Evolutionary conservation across 2,888 invertebrate species (phyloP).

Genomic region (Cephonodes hylas): DNA sequence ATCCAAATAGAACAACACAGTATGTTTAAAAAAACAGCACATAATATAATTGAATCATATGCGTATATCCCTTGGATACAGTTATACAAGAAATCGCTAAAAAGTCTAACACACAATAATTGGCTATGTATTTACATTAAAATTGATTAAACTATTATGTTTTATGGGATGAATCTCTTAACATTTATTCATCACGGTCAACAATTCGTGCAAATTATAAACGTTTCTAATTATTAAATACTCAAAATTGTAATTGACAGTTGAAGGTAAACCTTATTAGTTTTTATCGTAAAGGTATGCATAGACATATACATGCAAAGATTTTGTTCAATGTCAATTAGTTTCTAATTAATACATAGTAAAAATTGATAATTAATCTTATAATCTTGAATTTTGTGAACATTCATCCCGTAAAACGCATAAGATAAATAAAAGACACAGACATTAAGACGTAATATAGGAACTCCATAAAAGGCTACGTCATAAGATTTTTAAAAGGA

Average conservation of each 20-base stretch:
- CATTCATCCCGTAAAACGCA: not conserved
- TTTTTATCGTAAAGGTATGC: not conserved
- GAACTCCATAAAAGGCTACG: slow-evolving; percentile 42
- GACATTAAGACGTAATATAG: slow-evolving; percentile 35
- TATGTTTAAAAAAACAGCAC: not conserved
- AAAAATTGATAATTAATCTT: no score
- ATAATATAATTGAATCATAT: not conserved
- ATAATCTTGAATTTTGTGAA: no score
- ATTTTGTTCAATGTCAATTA: no score
- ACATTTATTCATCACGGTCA: no score
- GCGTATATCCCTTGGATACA: not conserved
- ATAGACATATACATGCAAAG: no score
- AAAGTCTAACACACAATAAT: not conserved
- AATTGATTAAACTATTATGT: not conserved
- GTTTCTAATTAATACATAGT: no score
- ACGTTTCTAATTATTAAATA: not conserved
- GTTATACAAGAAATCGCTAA: not conserved
- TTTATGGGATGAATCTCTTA: not conserved
- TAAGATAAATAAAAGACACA: not conserved
- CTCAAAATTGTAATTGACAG: not conserved
- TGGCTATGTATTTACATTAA: not conserved
- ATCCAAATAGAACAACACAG: no score
- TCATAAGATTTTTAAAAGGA: slow-evolving; percentile 12
- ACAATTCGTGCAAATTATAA: no score
- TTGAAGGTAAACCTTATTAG: not conserved